A percentile compares a stretch with the other conserved stretches of the same genome.
phyloP scores from a whole-genome alignment of 2,888 invertebrate genomes.

The Drosophila peninsularis region DNA sequence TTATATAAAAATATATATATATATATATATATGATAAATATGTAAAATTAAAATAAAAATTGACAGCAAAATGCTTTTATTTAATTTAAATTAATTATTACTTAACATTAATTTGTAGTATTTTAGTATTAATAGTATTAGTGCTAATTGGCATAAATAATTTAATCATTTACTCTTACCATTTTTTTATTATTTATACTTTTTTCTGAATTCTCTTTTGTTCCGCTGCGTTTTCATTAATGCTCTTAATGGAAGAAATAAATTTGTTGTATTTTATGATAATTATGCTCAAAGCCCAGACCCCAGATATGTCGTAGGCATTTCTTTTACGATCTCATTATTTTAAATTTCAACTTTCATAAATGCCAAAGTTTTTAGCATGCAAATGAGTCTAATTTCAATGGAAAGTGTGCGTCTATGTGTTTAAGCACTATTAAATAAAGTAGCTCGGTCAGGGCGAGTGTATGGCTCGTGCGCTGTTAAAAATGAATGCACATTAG shows the following conservation, averaged over 20 bases:
- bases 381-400: conserved; percentile 13
- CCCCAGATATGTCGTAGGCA: not conserved
- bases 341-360: not conserved
- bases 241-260: not conserved
- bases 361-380: not conserved
- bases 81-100: no score
- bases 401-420: not conserved
- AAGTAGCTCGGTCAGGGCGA: not conserved
- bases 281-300: not conserved
- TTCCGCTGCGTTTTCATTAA: not conserved
- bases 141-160: no score
- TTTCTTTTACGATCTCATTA: conserved; percentile 1
- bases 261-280: not conserved
- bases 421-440: conserved; percentile 1
- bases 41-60: no score
- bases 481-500: conserved; percentile 58
- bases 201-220: no score
- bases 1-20: no score
- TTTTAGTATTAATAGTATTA: no score
- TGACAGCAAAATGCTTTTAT: no score
- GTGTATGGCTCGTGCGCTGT: conserved; percentile 6
- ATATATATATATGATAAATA: no score
- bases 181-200: no score
- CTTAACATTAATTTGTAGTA: no score
- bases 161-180: no score